phyloP scores from a whole-genome alignment of 2,888 invertebrate species.

The Nymphalis urticae region DNA sequence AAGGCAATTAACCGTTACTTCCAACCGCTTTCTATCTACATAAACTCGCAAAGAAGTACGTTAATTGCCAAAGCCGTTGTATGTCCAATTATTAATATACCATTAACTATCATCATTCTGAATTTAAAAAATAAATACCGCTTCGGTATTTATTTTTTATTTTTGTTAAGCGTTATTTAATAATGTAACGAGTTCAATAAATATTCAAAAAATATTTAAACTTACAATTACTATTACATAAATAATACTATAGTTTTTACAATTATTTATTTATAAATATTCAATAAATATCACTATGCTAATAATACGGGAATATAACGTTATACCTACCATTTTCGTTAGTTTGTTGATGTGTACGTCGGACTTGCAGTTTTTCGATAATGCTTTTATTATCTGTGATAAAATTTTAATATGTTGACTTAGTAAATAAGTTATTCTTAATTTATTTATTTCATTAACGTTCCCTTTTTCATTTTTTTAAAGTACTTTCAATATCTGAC shows the following conservation, averaged over 20 bases:
- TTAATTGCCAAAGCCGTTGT: slow-evolving; percentile 42
- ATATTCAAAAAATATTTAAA: neutral
- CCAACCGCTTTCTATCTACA: slow-evolving; percentile 65
- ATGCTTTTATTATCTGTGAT: too few species aligned
- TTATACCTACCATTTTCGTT: too few species aligned
- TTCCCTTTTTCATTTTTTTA: too few species aligned
- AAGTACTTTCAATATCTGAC: too few species aligned
- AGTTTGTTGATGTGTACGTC: too few species aligned
- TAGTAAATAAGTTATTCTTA: too few species aligned
- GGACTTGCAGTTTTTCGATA: too few species aligned
- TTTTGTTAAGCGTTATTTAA: slow-evolving; percentile 3
- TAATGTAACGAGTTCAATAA: neutral
- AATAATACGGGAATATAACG: too few species aligned
- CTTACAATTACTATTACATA: too few species aligned
- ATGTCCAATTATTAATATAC: slow-evolving; percentile 28
- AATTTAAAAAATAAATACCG: slow-evolving; percentile 10
- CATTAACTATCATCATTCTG: slow-evolving; percentile 17
- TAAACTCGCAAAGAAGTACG: slow-evolving; percentile 51
- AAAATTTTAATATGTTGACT: too few species aligned
- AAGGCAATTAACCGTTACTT: slow-evolving; percentile 72
- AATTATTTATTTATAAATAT: neutral
- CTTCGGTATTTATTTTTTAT: slow-evolving; percentile 6
- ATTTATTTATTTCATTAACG: too few species aligned
- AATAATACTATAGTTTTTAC: neutral
- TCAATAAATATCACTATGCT: too few species aligned